Evolutionary conservation across 1,140 invertebrate genomes (phyloP).

Genomic region (Zaprionus taronus): DNA sequence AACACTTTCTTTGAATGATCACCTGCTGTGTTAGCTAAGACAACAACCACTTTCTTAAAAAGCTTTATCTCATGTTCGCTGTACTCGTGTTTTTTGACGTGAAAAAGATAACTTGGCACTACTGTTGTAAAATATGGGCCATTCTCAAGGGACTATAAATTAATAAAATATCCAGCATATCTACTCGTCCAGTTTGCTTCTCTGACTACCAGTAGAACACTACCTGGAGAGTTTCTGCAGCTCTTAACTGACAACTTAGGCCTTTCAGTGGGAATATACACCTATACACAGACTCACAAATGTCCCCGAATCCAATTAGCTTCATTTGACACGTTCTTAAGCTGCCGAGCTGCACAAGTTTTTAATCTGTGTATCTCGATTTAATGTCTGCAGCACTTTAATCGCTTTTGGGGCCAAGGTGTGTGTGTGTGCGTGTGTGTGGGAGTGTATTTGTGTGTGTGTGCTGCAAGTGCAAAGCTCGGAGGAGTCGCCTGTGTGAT

Average conservation of each 20-base stretch:
- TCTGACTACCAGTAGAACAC: background rate
- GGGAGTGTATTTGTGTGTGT: background rate
- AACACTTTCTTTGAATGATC: no score
- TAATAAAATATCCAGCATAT: background rate
- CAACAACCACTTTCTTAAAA: no score
- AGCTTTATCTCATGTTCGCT: no score
- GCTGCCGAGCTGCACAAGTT: slow-evolving; percentile 1
- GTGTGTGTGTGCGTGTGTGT: background rate
- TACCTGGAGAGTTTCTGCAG: background rate
- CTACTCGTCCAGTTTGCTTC: background rate
- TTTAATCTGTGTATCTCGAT: slow-evolving; percentile 7
- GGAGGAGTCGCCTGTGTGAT: slow-evolving; percentile 6
- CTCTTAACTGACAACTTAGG: background rate
- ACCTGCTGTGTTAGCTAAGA: no score
- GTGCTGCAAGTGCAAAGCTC: slow-evolving; percentile 42
- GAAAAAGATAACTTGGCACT: background rate
- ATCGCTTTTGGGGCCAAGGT: slow-evolving; percentile 5
- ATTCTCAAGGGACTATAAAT: no score
- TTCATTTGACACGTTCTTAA: slow-evolving; percentile 7
- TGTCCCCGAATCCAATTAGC: slow-evolving; percentile 4
- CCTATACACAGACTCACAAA: background rate
- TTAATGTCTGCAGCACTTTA: slow-evolving; percentile 13
- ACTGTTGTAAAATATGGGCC: no score
- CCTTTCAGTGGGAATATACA: background rate
- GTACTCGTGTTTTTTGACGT: no score